Conservation (phyloP, 2,113 vertebrate species). For the Stigmatopora argus region DNA sequence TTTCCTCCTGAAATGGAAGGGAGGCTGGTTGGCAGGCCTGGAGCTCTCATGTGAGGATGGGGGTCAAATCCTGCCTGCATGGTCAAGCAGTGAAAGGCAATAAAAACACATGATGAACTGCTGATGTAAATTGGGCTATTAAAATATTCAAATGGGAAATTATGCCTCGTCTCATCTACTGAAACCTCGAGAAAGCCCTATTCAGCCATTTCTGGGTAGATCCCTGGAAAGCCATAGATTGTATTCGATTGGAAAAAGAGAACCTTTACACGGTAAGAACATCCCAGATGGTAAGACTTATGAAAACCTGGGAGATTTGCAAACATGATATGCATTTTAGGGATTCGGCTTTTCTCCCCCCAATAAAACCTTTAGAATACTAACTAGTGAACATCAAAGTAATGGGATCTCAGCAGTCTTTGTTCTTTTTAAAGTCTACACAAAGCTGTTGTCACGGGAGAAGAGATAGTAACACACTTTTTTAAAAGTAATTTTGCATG, state of each 20-base stretch:
- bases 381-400: constrained; percentile 60
- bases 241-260: constrained; percentile 18
- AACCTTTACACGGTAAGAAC: constrained; percentile 50
- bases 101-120: constrained; percentile 23
- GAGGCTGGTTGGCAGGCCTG: constrained; percentile 83
- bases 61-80: constrained; percentile 88
- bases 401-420: constrained; percentile 30
- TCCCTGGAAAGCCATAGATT: constrained; percentile 40
- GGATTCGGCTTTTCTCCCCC: constrained; percentile 17
- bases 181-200: constrained; percentile 24
- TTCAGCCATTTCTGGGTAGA: constrained; percentile 34
- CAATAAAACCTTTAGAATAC: constrained; percentile 43
- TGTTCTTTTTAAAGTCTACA: constrained; percentile 49
- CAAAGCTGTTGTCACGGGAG: constrained; percentile 34
- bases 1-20: constrained; percentile 92
- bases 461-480: constrained; percentile 39
- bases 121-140: constrained; percentile 28
- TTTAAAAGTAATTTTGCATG: constrained; percentile 29
- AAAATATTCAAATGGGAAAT: constrained; percentile 38
- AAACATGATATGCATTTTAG: constrained; percentile 44
- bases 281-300: constrained; percentile 55
- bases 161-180: constrained; percentile 25
- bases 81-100: constrained; percentile 5
- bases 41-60: constrained; percentile 87
- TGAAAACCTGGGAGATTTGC: constrained; percentile 55